Base-by-base conservation (phyloP, 2,113 vertebrate genomes). In the Anseranas semipalmata region DNA sequence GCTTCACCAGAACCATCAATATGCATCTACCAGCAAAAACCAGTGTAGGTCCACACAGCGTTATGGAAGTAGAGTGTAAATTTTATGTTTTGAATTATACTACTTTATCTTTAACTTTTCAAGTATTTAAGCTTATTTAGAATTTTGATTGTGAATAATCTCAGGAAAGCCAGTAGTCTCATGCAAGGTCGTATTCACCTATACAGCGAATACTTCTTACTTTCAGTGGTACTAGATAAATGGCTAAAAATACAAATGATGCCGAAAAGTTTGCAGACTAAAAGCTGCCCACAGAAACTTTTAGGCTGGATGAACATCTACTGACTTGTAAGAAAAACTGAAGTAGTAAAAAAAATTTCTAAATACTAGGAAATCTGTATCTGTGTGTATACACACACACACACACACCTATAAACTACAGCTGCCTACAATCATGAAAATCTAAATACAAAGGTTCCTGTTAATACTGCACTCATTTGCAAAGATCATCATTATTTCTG, bases 401-500 rank as follows among this genome's bases (percentile, higher is more conserved):
- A 24, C 1, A 68, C 9, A 43, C 1, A 30, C 11, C 17, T 28
- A n/a, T 45, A 39, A 71, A 87, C 19, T 9, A 7, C 65, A 85
- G 65, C 75, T 79, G 37, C 9, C 85, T 70, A 86, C 74, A 93
- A 82, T 48, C 55, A 41, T 18, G 3, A 82, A 74, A 85, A 68
- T 32, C 48, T 63, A 83, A 80, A 90, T 55, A 37, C 63, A 82
- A 85, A 88, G 7, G 52, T 80, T 93, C 46, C 63, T 89, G 52
- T 80, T 85, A 90, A 83, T 52, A 83, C 52, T 65, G 16, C 25
- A 45, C 6, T 87, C 59, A 88, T 83, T 88, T 90, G 55, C 56
- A 87, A 85, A 85, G 90, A n/a, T 53, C 45, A 83, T 87, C 43
- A 68, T 83, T 89, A 83, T 83, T 95, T 94, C 80, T 90, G 66